Evolutionary conservation across 2,888 invertebrate genomes (phyloP).

Genomic region (Aromia moschata): DNA sequence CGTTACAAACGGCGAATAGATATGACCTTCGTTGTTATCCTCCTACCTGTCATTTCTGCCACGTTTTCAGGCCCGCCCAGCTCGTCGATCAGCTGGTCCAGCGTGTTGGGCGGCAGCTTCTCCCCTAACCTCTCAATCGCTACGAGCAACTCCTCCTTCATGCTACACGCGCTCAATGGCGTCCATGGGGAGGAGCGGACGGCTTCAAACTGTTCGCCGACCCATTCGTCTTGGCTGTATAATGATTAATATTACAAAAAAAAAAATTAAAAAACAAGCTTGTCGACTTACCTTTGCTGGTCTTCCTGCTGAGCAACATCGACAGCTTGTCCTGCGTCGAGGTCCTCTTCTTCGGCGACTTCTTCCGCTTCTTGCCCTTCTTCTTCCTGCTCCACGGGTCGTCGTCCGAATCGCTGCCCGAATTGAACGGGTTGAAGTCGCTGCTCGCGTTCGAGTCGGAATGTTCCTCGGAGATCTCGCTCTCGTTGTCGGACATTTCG

Average conservation of each 20-base stretch:
- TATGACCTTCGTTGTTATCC: too few relatives aligned
- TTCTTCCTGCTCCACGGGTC: constrained; percentile 66
- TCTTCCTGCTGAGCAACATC: constrained; percentile 69
- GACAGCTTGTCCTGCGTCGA: constrained; percentile 83
- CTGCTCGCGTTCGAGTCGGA: constrained; percentile 74
- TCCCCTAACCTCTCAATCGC: constrained; percentile 84
- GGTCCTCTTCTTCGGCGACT: constrained; percentile 55
- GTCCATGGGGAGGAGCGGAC: constrained; percentile 77
- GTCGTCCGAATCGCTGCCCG: constrained; percentile 81
- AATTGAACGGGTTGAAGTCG: constrained; percentile 93
- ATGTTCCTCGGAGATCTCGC: constrained; percentile 66
- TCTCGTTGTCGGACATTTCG: constrained; percentile 65
- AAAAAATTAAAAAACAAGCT: not conserved
- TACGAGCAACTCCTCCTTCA: constrained; percentile 90
- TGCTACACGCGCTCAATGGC: constrained; percentile 89
- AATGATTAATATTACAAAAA: constrained; percentile 2
- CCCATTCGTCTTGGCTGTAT: constrained; percentile 55
- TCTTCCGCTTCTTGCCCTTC: constrained; percentile 58
- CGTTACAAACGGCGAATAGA: too few relatives aligned
- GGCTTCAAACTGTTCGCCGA: constrained; percentile 57
- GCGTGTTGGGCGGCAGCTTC: constrained; percentile 92
- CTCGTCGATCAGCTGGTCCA: constrained; percentile 98
- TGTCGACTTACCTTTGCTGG: constrained; percentile 51
- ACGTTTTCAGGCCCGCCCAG: constrained; percentile 98
- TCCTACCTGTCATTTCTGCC: constrained; percentile 99